Conservation (phyloP, 35 echinoderm and acorn worm species). For the Apostichopus japonicus region DNA sequence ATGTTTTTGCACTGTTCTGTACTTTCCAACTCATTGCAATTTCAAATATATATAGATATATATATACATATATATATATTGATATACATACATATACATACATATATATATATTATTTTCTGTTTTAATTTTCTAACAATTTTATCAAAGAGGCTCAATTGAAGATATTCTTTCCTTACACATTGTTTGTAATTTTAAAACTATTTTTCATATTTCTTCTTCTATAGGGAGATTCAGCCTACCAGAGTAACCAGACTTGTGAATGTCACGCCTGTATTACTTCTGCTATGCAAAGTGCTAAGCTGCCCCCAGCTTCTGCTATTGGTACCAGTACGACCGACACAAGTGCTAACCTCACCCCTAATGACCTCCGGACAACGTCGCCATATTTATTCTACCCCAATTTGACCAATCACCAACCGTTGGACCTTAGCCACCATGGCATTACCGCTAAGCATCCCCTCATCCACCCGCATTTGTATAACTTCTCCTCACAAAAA, state of each 20-base stretch:
- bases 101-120: no score
- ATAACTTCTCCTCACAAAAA: conserved; percentile 93
- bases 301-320: conserved; percentile 54
- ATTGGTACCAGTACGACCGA: conserved; percentile 54
- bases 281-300: conserved; percentile 66
- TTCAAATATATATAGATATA: no score
- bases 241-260: conserved; percentile 75
- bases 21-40: no score
- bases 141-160: no score
- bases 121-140: no score
- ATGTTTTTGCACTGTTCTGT: no score
- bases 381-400: conserved; percentile 93
- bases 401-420: conserved; percentile 92
- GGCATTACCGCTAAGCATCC: conserved; percentile 95
- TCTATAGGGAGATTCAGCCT: conserved; percentile 47
- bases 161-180: no score
- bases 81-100: no score
- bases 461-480: conserved; percentile 96
- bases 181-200: no score
- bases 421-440: conserved; percentile 88
- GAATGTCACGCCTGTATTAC: conserved; percentile 85
- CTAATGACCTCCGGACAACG: conserved; percentile 33
- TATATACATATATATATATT: no score
- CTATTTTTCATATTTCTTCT: neutral
- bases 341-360: conserved; percentile 16